A percentile compares a stretch with the other conserved stretches of the same genome.
Conservation (phyloP, 2,888 invertebrate genomes). For the Microctonus hyperodae region DNA sequence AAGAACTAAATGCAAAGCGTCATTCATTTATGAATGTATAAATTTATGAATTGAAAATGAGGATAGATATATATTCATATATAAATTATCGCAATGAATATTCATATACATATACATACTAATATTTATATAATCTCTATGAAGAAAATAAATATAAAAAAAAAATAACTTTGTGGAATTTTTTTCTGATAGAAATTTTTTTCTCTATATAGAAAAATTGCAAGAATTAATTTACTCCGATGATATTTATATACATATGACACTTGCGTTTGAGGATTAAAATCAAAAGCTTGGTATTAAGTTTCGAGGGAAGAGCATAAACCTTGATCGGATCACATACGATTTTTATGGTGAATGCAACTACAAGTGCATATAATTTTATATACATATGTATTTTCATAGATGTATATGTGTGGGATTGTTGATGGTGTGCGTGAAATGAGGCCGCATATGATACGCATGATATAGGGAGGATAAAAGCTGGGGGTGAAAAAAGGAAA, state of each 20-base stretch:
- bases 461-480: slow-evolving; percentile 11
- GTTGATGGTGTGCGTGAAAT: background rate
- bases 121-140: background rate
- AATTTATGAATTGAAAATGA: background rate
- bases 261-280: background rate
- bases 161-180: background rate
- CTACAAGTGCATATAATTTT: slow-evolving; percentile 41
- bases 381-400: background rate
- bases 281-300: background rate
- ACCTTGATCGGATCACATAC: slow-evolving; percentile 57
- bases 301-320: slow-evolving; percentile 27
- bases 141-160: background rate
- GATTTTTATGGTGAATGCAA: slow-evolving; percentile 57
- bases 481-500: slow-evolving; percentile 42
- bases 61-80: background rate
- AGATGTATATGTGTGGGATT: background rate
- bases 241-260: background rate
- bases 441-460: slow-evolving; percentile 3
- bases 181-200: no score
- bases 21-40: slow-evolving; percentile 24
- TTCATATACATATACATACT: background rate
- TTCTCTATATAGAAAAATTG: no score
- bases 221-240: no score
- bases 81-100: background rate
- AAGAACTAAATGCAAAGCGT: slow-evolving; percentile 22